Percentiles rank a stretch among this genome's conserved stretches.
Conservation (phyloP, 92 coral and sea anemone species). For the Porites rus region DNA sequence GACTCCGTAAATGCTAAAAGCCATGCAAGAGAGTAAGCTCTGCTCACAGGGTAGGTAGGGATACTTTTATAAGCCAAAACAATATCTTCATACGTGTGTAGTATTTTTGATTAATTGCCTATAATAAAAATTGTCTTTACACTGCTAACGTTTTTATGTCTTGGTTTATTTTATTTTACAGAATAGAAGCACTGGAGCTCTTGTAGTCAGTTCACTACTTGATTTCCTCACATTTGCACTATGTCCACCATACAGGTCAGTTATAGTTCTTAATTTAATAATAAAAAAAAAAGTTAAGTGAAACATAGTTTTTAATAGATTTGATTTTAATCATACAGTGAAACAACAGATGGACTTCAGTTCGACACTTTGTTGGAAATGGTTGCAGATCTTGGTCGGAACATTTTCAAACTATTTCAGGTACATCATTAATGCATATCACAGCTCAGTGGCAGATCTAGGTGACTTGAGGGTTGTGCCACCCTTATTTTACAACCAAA, state of each 20-base stretch:
- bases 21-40: too few relatives aligned
- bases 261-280: background rate
- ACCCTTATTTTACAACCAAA: too few relatives aligned
- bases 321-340: slow-evolving; percentile 58
- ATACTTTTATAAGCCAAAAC: too few relatives aligned
- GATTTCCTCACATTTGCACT: slow-evolving; percentile 98
- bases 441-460: too few relatives aligned
- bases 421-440: slow-evolving; percentile 23
- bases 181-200: slow-evolving; percentile 98
- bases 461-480: too few relatives aligned
- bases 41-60: too few relatives aligned
- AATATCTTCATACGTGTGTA: too few relatives aligned
- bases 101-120: too few relatives aligned
- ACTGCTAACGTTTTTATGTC: too few relatives aligned
- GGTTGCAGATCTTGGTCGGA: slow-evolving; percentile 97
- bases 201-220: slow-evolving; percentile 92
- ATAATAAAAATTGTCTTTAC: too few relatives aligned
- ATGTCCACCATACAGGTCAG: slow-evolving; percentile 98
- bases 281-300: too few relatives aligned
- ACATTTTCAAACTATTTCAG: slow-evolving; percentile 93
- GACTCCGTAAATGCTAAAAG: too few relatives aligned
- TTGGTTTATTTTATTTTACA: slow-evolving; percentile 2
- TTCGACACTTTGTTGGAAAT: slow-evolving; percentile 90
- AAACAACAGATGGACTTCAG: slow-evolving; percentile 96
- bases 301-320: background rate